Evolutionary conservation across 2,888 invertebrate genomes (phyloP), one percentile per base, ranked within the genome.

Genomic region (Dynastes hyllus): DNA sequence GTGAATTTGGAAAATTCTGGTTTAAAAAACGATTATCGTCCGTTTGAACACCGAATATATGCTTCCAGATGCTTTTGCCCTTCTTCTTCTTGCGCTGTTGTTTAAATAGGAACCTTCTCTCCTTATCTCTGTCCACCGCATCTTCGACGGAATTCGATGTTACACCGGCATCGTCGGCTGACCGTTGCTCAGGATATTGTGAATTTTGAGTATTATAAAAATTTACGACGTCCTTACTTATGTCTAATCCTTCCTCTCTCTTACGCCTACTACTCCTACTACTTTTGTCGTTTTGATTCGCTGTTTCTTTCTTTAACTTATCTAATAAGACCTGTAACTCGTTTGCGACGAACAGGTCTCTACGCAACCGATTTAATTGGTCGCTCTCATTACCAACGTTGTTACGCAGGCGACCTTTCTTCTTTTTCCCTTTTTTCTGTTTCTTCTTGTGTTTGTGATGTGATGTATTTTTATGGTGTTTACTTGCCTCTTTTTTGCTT

Each of bases 11-110:
- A 81, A 78, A 77, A 77, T 81, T 73, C 73, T 81, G 81, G 83
- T 84, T 82, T 85, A 85, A 85, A 85, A 84, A 85, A 84, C 83
- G 83, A 77, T 83, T 81, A 29, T 80, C 80, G 37, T 80, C 78
- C 16, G 63, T 63, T 45, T 61, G 75, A 6, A 79, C 55, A 2
- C 84, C 84, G 78, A 83, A 84, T 50, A 84, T 58, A 51, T 82
- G 82, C 61, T 81, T 82, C 84, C 85, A 84, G 50, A 83, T 76
- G 51, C 32, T 76, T 73, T 81, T 80, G 50, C 81, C 80, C 32
- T 84, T 82, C 71, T 82, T 82, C 27, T 77, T 81, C 76, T 80
- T 82, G 53, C 80, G 78, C 55, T 75, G 81, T 9, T 65, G 77
- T 22, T 76, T 78, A 55, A 81, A 82, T 45, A 82, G 76, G 65